These are phyloP conservation scores for Aulostomus chinensis DNA, from an alignment of 2,797 vertebrate genomes.

Conservation along the genomic window DNA sequence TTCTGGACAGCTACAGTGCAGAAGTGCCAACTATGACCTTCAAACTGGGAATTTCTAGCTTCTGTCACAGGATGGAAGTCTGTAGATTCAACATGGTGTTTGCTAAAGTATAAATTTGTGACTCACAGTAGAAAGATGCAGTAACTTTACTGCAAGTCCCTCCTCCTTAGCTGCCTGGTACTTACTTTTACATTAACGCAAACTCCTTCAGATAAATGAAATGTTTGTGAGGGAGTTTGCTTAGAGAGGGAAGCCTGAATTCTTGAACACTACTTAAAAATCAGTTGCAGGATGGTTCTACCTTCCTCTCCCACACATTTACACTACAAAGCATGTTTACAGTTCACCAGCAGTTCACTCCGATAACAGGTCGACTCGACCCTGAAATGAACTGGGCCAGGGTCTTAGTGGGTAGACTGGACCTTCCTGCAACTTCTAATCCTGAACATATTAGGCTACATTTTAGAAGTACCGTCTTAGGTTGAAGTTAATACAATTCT, in stretches of 20 bases:
- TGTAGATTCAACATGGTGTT: neutral
- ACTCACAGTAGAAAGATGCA: neutral
- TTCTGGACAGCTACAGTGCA: neutral
- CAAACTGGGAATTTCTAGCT: constrained; percentile 1
- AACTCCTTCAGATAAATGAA: constrained; percentile 7
- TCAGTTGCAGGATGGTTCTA: neutral
- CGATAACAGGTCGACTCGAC: too few relatives aligned
- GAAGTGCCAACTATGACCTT: constrained; percentile 8
- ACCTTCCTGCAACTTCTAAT: too few relatives aligned
- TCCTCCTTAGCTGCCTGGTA: constrained; percentile 5
- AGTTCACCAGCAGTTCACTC: constrained; percentile 26
- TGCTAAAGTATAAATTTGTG: constrained; percentile 2
- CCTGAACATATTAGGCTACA: too few relatives aligned
- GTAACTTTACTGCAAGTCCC: too few relatives aligned
- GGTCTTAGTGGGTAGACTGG: too few relatives aligned
- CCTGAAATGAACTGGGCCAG: too few relatives aligned
- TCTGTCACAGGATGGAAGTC: constrained; percentile 15
- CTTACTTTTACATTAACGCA: too few relatives aligned
- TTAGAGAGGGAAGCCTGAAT: constrained; percentile 2
- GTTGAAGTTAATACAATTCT: too few relatives aligned
- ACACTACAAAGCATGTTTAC: constrained; percentile 31
- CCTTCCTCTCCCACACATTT: constrained; percentile 14
- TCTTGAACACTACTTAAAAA: constrained; percentile 8
- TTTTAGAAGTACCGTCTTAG: too few relatives aligned
- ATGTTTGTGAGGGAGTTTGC: constrained; percentile 22